phyloP scores from a whole-genome alignment of 2,888 invertebrate species.

The Gnatocerus cornutus region DNA sequence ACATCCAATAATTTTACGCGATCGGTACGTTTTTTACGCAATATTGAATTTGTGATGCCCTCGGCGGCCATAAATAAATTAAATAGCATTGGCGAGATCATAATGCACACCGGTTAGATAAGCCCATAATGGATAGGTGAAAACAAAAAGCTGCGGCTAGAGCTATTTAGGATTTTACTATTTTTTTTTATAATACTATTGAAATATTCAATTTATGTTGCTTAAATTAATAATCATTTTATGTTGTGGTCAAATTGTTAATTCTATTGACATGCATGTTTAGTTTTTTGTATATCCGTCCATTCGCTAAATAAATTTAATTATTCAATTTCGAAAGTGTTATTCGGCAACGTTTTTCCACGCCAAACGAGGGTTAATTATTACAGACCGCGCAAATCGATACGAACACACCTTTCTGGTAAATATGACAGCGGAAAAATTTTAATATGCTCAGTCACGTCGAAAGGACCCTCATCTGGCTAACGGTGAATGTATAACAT shows the following conservation, averaged over 20 bases:
- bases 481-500: slow-evolving; percentile 28
- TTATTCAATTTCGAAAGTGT: slow-evolving; percentile 3
- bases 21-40: slow-evolving; percentile 2
- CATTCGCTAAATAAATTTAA: neutral
- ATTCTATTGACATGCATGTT: too few relatives aligned
- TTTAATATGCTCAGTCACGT: slow-evolving; percentile 38
- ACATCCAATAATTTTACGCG: slow-evolving; percentile 13
- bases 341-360: slow-evolving; percentile 3
- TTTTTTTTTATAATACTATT: too few relatives aligned
- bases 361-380: slow-evolving; percentile 13
- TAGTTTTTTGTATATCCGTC: too few relatives aligned
- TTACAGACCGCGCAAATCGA: slow-evolving; percentile 7
- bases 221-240: too few relatives aligned
- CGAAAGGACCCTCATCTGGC: slow-evolving; percentile 29
- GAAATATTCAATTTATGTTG: too few relatives aligned
- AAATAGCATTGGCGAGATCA: slow-evolving; percentile 7
- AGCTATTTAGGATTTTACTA: neutral
- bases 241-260: too few relatives aligned
- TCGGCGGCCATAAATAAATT: slow-evolving; percentile 12
- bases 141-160: slow-evolving; percentile 1
- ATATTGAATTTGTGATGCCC: slow-evolving; percentile 9
- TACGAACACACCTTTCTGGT: slow-evolving; percentile 4
- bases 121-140: slow-evolving; percentile 1
- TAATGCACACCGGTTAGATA: slow-evolving; percentile 5
- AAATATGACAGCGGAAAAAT: slow-evolving; percentile 24